Evolutionary conservation across 2,113 vertebrate species (phyloP).

Genomic region (Cichladusa arquata): DNA sequence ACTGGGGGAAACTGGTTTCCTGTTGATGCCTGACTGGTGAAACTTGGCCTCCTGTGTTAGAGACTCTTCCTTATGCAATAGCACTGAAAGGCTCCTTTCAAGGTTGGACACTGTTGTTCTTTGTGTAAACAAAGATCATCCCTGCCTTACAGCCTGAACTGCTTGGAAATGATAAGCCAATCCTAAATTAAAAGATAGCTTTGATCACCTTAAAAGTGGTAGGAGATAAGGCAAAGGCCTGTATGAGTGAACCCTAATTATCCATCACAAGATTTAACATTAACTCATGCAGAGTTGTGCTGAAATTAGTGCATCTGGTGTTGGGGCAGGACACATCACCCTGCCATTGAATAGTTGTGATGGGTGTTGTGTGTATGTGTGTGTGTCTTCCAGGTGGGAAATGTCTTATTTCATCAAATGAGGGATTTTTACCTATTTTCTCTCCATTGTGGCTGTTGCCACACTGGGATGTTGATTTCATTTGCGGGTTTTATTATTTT

Average conservation of each 20-base stretch:
- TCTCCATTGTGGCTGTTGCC: background rate
- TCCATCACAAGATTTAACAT: background rate
- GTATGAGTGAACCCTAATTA: background rate
- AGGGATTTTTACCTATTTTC: background rate
- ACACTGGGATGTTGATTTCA: background rate
- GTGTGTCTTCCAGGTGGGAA: background rate
- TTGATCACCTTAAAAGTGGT: background rate
- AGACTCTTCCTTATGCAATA: background rate
- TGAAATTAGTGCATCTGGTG: background rate
- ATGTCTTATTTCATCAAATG: background rate
- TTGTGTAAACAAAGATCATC: background rate
- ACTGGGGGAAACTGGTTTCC: background rate
- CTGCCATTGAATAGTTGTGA: background rate
- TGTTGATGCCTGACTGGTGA: background rate
- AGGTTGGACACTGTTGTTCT: background rate
- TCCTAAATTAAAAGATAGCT: background rate
- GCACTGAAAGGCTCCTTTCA: background rate
- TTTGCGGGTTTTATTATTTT: background rate
- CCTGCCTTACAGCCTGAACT: background rate
- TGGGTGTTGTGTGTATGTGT: background rate
- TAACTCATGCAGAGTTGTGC: background rate
- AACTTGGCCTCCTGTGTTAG: background rate
- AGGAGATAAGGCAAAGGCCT: background rate
- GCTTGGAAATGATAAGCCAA: background rate
- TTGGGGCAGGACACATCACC: background rate